Conservation (phyloP, 2,113 vertebrate species). For the Spea multiplicata region DNA sequence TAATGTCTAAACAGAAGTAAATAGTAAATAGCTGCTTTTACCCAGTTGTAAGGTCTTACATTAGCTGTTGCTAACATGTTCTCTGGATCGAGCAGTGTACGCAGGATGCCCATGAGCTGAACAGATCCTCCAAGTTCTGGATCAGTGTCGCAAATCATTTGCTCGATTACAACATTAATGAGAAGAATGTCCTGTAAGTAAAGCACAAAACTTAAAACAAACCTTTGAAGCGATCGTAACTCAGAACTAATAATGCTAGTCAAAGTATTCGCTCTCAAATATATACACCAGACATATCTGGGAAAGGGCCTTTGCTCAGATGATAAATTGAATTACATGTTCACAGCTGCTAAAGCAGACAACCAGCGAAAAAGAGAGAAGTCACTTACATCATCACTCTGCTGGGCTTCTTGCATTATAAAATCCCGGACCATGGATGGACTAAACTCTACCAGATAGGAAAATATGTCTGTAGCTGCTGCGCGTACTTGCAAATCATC, state of each 20-base stretch:
- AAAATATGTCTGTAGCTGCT: constrained; percentile 98
- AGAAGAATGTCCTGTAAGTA: constrained; percentile 87
- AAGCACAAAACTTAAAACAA: neutral
- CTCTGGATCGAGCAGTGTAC: constrained; percentile 95
- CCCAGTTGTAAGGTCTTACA: constrained; percentile 69
- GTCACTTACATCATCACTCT: constrained; percentile 91
- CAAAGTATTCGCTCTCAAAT: too few relatives aligned
- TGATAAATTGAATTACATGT: too few relatives aligned
- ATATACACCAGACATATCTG: too few relatives aligned
- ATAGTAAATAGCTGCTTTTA: constrained; percentile 52
- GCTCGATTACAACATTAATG: constrained; percentile 98
- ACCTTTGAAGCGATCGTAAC: too few relatives aligned
- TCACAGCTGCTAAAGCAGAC: too few relatives aligned
- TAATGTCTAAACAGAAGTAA: neutral
- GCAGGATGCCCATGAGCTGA: constrained; percentile 94
- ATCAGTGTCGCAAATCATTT: constrained; percentile 98
- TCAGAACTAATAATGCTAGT: too few relatives aligned
- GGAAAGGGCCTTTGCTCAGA: too few relatives aligned
- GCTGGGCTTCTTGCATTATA: constrained; percentile 98
- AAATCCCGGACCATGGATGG: constrained; percentile 98
- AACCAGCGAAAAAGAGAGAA: neutral
- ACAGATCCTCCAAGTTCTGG: constrained; percentile 95
- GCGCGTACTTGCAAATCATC: constrained; percentile 95
- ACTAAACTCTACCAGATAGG: constrained; percentile 98
- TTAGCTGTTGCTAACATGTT: constrained; percentile 97